Evolutionary conservation across 2,113 vertebrate genomes (phyloP).

Genomic region (Apteryx owenii): DNA sequence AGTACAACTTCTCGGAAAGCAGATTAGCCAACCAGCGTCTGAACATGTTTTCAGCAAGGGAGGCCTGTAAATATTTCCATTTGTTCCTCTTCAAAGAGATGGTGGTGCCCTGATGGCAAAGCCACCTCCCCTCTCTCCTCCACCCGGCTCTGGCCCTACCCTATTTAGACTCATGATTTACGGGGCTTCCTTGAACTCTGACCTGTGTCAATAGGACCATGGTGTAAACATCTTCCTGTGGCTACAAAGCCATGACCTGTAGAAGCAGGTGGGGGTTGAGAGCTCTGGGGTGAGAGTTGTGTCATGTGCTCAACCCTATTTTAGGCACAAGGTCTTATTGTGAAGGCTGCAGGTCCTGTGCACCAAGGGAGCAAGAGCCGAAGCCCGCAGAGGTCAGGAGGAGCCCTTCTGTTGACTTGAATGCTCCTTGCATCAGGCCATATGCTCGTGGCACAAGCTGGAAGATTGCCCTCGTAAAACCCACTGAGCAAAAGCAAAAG

Average conservation of each 20-base stretch:
- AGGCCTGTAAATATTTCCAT: constrained; percentile 53
- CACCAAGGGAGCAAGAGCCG: background rate
- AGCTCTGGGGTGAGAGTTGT: background rate
- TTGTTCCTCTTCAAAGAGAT: constrained; percentile 64
- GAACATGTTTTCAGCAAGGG: constrained; percentile 35
- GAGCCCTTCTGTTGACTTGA: background rate
- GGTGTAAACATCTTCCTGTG: constrained; percentile 52
- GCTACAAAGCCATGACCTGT: constrained; percentile 41
- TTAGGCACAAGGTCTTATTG: background rate
- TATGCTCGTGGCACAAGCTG: background rate
- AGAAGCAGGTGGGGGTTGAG: constrained; percentile 58
- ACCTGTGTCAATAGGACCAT: constrained; percentile 19
- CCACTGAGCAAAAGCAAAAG: background rate
- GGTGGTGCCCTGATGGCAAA: constrained; percentile 33
- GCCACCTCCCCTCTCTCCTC: background rate
- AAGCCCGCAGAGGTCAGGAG: background rate
- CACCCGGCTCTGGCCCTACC: background rate
- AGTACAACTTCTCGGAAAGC: constrained; percentile 5
- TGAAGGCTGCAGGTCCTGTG: background rate
- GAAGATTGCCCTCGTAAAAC: constrained; percentile 12
- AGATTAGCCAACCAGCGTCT: constrained; percentile 24
- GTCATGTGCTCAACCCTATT: constrained; percentile 16
- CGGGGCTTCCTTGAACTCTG: constrained; percentile 70
- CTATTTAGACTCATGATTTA: constrained; percentile 68
- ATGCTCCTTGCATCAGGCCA: background rate